Percentiles rank a stretch among this genome's conserved stretches.
Evolutionary conservation across 1,140 invertebrate genomes (phyloP).

Genomic region (Pollicipes pollicipes): DNA sequence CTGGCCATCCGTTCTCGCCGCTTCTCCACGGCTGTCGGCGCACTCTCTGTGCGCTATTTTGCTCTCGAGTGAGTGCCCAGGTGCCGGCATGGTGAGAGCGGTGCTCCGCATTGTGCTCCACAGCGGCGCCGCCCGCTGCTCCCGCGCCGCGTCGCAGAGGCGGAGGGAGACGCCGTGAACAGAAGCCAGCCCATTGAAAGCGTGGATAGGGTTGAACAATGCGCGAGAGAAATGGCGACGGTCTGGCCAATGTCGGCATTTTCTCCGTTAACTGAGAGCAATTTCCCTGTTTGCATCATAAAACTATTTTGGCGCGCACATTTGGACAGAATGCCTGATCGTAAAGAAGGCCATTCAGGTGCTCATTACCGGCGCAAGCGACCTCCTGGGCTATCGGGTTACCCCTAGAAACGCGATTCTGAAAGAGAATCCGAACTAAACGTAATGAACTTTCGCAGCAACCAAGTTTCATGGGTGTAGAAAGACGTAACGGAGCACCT

Average conservation of each 20-base stretch:
- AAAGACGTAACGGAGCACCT: background rate
- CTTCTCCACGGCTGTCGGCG: too few species aligned
- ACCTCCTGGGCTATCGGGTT: background rate
- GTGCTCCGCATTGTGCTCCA: too few species aligned
- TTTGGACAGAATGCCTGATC: background rate
- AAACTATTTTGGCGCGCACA: background rate
- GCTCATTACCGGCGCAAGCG: background rate
- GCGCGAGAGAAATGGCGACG: background rate
- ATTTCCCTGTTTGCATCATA: background rate
- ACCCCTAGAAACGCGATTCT: background rate
- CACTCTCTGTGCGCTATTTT: too few species aligned
- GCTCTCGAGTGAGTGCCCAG: too few species aligned
- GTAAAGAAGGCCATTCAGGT: background rate
- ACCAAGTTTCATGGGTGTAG: background rate
- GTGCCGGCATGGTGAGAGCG: too few species aligned
- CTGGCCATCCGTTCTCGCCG: too few species aligned
- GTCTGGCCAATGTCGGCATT: background rate
- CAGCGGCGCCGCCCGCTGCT: too few species aligned
- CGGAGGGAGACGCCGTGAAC: too few species aligned
- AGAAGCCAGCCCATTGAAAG: background rate
- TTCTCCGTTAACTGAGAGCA: background rate
- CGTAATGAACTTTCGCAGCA: background rate
- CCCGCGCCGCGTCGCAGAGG: too few species aligned
- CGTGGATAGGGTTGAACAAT: background rate
- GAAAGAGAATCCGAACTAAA: background rate